phyloP scores from a whole-genome alignment of 1,140 invertebrate genomes.

The Papilio xuthus region DNA sequence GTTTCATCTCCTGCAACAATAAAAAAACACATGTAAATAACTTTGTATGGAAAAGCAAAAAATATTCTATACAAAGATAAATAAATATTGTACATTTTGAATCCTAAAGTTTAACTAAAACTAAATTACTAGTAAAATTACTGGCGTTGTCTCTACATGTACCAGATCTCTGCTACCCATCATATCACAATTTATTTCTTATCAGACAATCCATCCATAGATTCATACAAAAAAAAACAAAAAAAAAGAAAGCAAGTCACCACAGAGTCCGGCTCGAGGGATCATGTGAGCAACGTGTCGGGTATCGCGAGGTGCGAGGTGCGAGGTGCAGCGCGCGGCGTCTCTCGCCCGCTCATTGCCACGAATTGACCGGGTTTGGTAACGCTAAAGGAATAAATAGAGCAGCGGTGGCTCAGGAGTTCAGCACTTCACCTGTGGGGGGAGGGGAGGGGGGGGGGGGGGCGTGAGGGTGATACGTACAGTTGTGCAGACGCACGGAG shows the following conservation, averaged over 20 bases:
- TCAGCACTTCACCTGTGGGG: not conserved
- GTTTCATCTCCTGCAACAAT: conserved; percentile 51
- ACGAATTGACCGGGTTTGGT: not conserved
- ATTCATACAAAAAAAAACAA: conserved; percentile 16
- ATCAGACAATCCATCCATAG: too few species aligned
- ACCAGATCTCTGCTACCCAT: too few species aligned
- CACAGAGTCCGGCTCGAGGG: conserved; percentile 45
- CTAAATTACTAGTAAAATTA: too few species aligned
- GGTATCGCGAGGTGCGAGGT: too few species aligned
- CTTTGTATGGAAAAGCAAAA: too few species aligned
- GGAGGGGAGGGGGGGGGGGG: conserved; percentile 80
- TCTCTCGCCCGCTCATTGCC: not conserved
- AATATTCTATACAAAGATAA: too few species aligned
- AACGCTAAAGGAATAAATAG: not conserved
- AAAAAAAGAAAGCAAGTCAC: conserved; percentile 19
- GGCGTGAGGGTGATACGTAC: conserved; percentile 53
- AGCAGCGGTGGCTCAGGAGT: not conserved
- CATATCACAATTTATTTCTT: too few species aligned
- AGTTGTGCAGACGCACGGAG: conserved; percentile 66
- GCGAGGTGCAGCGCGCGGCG: too few species aligned
- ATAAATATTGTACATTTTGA: too few species aligned
- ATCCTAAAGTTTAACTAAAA: too few species aligned
- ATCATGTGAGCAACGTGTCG: too few species aligned
- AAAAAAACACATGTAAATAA: conserved; percentile 1
- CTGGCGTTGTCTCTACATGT: too few species aligned